Evolutionary conservation across 2,888 invertebrate genomes (phyloP).

Genomic region (Boloria selene): DNA sequence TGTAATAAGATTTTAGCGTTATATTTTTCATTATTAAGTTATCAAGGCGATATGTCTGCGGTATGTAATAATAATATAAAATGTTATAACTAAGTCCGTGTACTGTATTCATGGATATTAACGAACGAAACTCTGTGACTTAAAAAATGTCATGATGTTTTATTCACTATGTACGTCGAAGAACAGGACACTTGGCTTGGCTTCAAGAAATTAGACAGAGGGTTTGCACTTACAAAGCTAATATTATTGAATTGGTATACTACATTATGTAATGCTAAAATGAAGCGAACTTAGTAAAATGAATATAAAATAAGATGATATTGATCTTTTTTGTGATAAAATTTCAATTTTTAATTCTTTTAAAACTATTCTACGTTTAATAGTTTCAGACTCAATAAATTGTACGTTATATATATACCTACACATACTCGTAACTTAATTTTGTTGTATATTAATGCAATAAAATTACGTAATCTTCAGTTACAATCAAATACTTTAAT

Average conservation of each 20-base stretch:
- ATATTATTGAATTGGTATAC: neutral
- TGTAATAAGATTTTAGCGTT: slow-evolving; percentile 18
- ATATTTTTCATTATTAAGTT: slow-evolving; percentile 11
- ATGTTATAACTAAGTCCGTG: no score
- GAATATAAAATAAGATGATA: no score
- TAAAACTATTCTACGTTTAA: no score
- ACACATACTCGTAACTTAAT: no score
- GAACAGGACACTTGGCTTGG: slow-evolving; percentile 59
- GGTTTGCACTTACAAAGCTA: slow-evolving; percentile 42
- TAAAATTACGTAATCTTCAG: no score
- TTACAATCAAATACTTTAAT: no score
- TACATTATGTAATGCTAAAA: neutral
- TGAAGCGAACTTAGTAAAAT: neutral
- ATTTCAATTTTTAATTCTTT: no score
- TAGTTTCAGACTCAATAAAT: no score
- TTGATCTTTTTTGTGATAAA: no score
- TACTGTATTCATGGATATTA: slow-evolving; percentile 21
- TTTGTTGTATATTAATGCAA: no score
- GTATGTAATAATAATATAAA: no score
- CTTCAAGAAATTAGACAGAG: slow-evolving; percentile 63
- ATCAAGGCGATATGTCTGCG: neutral
- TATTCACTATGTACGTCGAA: slow-evolving; percentile 59
- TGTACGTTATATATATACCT: no score
- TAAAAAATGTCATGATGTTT: slow-evolving; percentile 45
- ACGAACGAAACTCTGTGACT: slow-evolving; percentile 31